Evolutionary conservation across 1,140 invertebrate genomes (phyloP).

Genomic region (Panulirus ornatus): DNA sequence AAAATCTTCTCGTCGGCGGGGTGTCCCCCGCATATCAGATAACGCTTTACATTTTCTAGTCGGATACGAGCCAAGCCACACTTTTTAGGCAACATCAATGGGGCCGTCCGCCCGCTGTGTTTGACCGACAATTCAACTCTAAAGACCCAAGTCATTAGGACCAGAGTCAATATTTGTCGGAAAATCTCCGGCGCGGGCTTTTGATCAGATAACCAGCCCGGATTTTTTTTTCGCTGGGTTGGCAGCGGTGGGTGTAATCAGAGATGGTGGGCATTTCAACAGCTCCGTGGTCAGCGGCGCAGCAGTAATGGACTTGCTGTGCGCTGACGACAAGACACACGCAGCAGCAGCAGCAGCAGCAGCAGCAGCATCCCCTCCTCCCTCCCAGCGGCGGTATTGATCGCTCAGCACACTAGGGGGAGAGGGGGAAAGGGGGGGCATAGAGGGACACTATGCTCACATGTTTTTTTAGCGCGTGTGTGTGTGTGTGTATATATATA

Average conservation of each 20-base stretch:
- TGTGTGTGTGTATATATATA: slow-evolving; percentile 37
- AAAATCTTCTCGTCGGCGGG: background rate
- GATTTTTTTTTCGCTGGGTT: slow-evolving; percentile 16
- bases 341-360: background rate
- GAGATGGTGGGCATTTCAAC: background rate
- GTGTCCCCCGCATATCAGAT: slow-evolving; percentile 24
- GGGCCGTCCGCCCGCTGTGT: slow-evolving; percentile 44
- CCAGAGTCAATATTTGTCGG: slow-evolving; percentile 61
- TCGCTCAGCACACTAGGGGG: no score
- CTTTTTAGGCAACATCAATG: slow-evolving; percentile 43
- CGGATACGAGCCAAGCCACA: slow-evolving; percentile 32
- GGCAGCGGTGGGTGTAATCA: slow-evolving; percentile 12
- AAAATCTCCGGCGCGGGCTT: slow-evolving; percentile 17
- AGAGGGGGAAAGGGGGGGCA: background rate
- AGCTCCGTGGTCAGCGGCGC: background rate
- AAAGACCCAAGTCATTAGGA: slow-evolving; percentile 66
- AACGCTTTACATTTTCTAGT: slow-evolving; percentile 46
- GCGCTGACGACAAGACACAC: background rate
- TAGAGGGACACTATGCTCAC: background rate
- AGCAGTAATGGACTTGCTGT: background rate
- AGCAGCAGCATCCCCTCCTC: no score
- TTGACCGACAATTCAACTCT: slow-evolving; percentile 69
- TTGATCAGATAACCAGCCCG: slow-evolving; percentile 40
- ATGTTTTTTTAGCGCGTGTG: background rate
- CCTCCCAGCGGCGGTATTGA: no score